A percentile compares a stretch with the other conserved stretches of the same genome.
These are phyloP conservation scores for Phylloscopus whistleri DNA, from an alignment of 2,113 vertebrate genomes.

Conservation along the genomic window DNA sequence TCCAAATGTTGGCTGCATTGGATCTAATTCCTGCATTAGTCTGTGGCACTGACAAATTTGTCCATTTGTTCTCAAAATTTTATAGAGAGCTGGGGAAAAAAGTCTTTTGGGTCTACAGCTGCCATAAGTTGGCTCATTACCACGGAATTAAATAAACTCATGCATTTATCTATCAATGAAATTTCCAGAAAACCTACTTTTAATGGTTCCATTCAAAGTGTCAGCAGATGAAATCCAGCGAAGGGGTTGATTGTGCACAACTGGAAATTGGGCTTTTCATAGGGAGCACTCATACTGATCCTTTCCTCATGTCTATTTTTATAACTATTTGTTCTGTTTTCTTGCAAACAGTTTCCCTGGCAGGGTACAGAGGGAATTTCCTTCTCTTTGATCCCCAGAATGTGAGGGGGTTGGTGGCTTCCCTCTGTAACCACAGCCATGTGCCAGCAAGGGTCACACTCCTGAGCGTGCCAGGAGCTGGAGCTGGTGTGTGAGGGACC, in stretches of 20 bases:
- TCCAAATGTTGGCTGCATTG: background rate
- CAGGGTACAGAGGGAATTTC: background rate
- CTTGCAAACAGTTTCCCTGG: background rate
- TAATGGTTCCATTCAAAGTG: background rate
- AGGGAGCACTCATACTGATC: background rate
- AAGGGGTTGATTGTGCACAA: background rate
- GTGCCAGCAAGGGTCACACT: background rate
- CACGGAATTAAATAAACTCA: background rate
- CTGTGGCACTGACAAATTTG: background rate
- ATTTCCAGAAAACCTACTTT: background rate
- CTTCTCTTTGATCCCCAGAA: background rate
- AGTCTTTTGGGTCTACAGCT: background rate
- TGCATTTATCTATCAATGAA: background rate
- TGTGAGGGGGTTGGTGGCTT: background rate
- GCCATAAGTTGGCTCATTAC: background rate
- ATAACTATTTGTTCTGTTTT: background rate
- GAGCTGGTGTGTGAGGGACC: slow-evolving; percentile 34
- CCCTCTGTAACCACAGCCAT: slow-evolving; percentile 10
- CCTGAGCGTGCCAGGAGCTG: slow-evolving; percentile 33
- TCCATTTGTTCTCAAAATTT: background rate
- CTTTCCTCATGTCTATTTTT: background rate
- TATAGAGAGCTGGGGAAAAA: background rate
- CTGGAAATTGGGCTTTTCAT: background rate
- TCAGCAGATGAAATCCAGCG: background rate
- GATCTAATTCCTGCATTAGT: background rate